Percentiles rank a stretch among this genome's conserved stretches.
Evolutionary conservation across 1,140 invertebrate genomes (phyloP).

Genomic region (Drosophila seguyi): DNA sequence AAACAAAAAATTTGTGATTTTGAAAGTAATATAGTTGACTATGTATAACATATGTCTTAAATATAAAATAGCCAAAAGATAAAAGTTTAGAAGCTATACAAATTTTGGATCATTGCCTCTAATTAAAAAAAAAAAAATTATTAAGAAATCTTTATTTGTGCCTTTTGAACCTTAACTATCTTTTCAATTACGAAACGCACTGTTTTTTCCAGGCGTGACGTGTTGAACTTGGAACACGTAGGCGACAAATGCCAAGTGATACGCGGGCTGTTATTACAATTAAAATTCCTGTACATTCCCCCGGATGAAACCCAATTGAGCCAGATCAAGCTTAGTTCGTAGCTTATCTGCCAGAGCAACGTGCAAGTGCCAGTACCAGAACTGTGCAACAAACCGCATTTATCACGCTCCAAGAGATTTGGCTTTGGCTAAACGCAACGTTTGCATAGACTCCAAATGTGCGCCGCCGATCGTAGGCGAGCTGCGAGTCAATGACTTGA

Average conservation of each 20-base stretch:
- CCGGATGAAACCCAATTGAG: conserved; percentile 16
- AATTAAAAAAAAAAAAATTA: too few relatives aligned
- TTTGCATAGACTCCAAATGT: conserved; percentile 6
- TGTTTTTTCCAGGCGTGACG: conserved; percentile 27
- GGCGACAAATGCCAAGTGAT: conserved; percentile 6
- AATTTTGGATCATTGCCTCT: too few relatives aligned
- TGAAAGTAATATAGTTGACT: too few relatives aligned
- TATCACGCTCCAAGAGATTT: conserved; percentile 36
- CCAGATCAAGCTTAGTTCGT: conserved; percentile 8
- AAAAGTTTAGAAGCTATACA: too few relatives aligned
- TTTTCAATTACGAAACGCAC: conserved; percentile 19
- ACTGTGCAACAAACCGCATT: conserved; percentile 12
- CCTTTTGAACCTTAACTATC: background rate
- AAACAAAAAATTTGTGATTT: too few relatives aligned
- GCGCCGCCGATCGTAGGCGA: conserved; percentile 18
- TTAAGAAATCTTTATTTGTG: too few relatives aligned
- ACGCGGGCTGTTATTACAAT: conserved; percentile 3
- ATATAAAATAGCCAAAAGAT: too few relatives aligned
- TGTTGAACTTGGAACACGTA: conserved; percentile 52
- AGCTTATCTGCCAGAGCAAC: conserved; percentile 11
- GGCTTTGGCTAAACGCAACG: conserved; percentile 15
- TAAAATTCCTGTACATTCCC: conserved; percentile 11
- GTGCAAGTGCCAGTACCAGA: conserved; percentile 5
- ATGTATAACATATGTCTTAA: too few relatives aligned
- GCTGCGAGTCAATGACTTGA: conserved; percentile 71